Base-by-base conservation (phyloP, 2,888 invertebrate genomes). In the Andrena minutula region DNA sequence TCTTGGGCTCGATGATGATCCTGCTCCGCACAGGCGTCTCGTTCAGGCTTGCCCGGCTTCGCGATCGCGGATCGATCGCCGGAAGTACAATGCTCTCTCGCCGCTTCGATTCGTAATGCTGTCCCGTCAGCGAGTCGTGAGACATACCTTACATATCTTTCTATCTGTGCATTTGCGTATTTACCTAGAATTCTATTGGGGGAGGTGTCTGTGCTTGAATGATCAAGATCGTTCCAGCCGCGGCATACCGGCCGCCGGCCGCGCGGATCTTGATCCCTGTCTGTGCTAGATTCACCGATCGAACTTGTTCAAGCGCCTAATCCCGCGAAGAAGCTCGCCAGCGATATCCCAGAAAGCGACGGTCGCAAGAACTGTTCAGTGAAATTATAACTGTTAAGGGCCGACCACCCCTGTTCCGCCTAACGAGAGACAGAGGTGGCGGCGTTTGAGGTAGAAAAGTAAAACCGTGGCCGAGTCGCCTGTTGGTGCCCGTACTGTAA, bases 91-190 rank as follows among this genome's bases (percentile, higher is more conserved):
- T 83, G 76, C 81, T 83, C 56, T 56, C 83, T 56, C 83, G 85
- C 85, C 85, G 85, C 85, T 78, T 85, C 75, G 88, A 83, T 78
- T 82, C 85, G 88, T 83, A 85, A 88, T 88, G 88, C 86, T 70
- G 82, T 74, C 85, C 75, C 83, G 73, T 72, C 75, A 58, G 53
- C 53, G 75, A 76, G 76, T 75, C 77, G 60, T 70, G 78, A 71
- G 76, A 74, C 71, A 72, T 68, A 61, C 66, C 78, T 41, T 47
- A 30, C 47, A 53, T 56, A 23, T 78, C 47, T 66, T 32, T 65
- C 58, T n/a, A n/a, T 53, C 56, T 41, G 23, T 56, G 10, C 56
- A 10, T 26, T 56, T 23, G 26, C 56, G 10, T 71, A 63, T 70
- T 51, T 41, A 71, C 61, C 63, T 63, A 64, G 64, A 58, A 64